Percentiles rank a stretch among this genome's conserved stretches.
Evolutionary conservation across 2,113 vertebrate species (phyloP).

Genomic region (Leptocoma aspasia): DNA sequence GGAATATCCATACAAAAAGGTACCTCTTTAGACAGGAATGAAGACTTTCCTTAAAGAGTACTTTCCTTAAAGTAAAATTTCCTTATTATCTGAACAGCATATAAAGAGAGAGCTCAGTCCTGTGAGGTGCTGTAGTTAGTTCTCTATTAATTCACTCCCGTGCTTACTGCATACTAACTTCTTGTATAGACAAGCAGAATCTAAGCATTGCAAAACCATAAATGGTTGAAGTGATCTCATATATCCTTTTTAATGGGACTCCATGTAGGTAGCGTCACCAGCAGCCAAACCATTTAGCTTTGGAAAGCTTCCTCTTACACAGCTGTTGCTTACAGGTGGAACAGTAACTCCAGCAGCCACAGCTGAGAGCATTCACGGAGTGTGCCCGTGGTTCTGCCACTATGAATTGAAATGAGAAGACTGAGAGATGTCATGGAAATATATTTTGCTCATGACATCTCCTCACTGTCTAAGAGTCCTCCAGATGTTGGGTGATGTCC

Average conservation of each 20-base stretch:
- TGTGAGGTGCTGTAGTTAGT: background rate
- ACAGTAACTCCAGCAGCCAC: background rate
- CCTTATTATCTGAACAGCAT: background rate
- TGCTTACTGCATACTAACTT: background rate
- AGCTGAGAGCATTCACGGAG: background rate
- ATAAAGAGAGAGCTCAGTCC: background rate
- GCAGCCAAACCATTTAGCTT: background rate
- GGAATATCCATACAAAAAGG: background rate
- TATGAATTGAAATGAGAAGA: background rate
- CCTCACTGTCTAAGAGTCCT: background rate
- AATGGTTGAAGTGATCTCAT: background rate
- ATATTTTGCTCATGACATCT: background rate
- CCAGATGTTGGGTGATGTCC: background rate
- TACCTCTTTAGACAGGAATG: slow-evolving; percentile 5
- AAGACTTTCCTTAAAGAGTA: background rate
- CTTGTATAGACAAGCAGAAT: slow-evolving; percentile 14
- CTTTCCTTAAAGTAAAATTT: too few species aligned
- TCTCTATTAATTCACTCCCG: background rate
- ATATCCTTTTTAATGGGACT: background rate
- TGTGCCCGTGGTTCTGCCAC: background rate
- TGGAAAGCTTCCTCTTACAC: background rate
- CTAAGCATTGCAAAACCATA: background rate
- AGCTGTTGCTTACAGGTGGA: background rate
- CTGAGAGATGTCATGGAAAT: background rate
- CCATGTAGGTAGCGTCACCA: fast-evolving